phyloP scores from a whole-genome alignment of 2,888 invertebrate genomes.

The Temnothorax rugatulus region DNA sequence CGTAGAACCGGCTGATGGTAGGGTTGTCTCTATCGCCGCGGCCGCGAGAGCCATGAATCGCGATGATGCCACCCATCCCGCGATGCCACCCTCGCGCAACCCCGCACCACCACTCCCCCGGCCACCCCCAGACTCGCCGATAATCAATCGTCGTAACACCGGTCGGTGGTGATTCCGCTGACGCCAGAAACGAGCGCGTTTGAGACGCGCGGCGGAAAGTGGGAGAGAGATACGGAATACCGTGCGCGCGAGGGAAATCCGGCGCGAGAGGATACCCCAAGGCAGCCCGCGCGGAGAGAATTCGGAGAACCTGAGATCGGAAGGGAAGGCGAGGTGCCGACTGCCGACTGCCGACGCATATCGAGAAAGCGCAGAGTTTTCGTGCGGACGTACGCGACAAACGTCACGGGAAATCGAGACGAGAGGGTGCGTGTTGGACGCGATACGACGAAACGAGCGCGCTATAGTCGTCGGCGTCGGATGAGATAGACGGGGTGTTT shows the following conservation, averaged over 20 bases:
- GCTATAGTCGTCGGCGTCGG: slow-evolving; percentile 37
- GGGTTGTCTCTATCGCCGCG: slow-evolving; percentile 76
- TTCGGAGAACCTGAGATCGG: slow-evolving; percentile 11
- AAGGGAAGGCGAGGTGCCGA: not conserved
- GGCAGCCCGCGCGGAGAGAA: not conserved
- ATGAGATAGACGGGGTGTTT: slow-evolving; percentile 54
- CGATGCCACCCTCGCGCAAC: slow-evolving; percentile 78
- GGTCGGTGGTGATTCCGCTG: slow-evolving; percentile 81
- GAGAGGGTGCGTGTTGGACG: slow-evolving; percentile 28
- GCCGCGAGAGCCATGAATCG: slow-evolving; percentile 84
- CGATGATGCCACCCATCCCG: slow-evolving; percentile 84
- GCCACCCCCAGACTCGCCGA: slow-evolving; percentile 82
- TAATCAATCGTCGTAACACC: slow-evolving; percentile 86
- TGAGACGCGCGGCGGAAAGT: slow-evolving; percentile 57
- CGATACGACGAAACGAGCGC: slow-evolving; percentile 37
- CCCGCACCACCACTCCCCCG: slow-evolving; percentile 77
- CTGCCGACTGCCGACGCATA: not conserved
- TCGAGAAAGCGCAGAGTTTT: slow-evolving; percentile 24
- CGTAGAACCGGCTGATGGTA: slow-evolving; percentile 82
- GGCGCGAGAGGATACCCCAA: not conserved
- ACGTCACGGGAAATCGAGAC: slow-evolving; percentile 39
- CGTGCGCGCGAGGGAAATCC: slow-evolving; percentile 14
- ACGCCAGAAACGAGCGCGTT: slow-evolving; percentile 73
- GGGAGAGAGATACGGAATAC: not conserved
- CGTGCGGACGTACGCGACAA: slow-evolving; percentile 42